These are phyloP conservation scores for Mastacembelus armatus DNA, from an alignment of 2,797 vertebrate species.

Conservation along the genomic window DNA sequence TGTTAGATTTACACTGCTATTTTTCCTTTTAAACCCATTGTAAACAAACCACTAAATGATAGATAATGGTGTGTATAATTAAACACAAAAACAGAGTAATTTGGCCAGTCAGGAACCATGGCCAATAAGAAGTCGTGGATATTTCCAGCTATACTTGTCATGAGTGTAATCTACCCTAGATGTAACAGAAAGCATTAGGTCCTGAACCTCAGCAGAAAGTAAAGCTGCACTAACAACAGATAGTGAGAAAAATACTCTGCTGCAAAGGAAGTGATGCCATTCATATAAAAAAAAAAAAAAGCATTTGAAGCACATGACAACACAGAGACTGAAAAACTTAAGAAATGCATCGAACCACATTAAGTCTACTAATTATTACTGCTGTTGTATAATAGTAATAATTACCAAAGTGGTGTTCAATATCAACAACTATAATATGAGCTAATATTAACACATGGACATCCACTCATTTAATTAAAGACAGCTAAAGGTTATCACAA, in stretches of 20 bases:
- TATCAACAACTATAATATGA: background rate
- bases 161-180: background rate
- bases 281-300: conserved; percentile 22
- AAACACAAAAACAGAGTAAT: conserved; percentile 10
- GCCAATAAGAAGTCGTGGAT: conserved; percentile 16
- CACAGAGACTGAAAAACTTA: background rate
- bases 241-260: background rate
- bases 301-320: background rate
- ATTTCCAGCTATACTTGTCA: conserved; percentile 12
- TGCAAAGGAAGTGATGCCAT: conserved; percentile 31
- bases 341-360: background rate
- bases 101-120: conserved; percentile 14
- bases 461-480: background rate
- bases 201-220: background rate
- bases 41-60: conserved; percentile 20
- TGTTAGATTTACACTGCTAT: conserved; percentile 5
- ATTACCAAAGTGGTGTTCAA: conserved; percentile 11
- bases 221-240: background rate
- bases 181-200: background rate
- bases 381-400: background rate
- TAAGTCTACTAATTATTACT: no score
- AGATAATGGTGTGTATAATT: conserved; percentile 39
- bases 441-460: background rate
- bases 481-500: background rate
- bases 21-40: background rate